These are phyloP conservation scores for Muscina levida DNA, from an alignment of 2,888 invertebrate genomes.

Conservation along the genomic window DNA sequence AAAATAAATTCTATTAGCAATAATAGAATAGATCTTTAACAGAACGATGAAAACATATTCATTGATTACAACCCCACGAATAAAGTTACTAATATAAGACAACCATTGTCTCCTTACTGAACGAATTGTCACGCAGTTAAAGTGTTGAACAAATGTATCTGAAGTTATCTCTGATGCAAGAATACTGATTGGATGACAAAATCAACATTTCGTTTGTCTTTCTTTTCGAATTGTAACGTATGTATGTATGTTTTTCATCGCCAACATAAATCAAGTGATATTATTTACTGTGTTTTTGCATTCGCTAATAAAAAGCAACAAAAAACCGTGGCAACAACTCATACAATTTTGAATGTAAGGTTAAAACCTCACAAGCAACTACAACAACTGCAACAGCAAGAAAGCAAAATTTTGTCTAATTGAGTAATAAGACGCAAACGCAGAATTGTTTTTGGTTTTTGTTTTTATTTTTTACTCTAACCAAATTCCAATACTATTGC, in stretches of 20 bases:
- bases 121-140: background rate
- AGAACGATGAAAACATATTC: no score
- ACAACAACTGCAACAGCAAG: background rate
- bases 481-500: background rate
- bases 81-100: no score
- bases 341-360: slow-evolving; percentile 33
- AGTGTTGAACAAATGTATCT: background rate
- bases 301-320: background rate
- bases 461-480: no score
- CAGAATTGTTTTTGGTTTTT: background rate
- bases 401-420: slow-evolving; percentile 21
- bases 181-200: background rate
- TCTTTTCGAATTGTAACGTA: background rate
- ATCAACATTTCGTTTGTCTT: no score
- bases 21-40: no score
- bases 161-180: slow-evolving; percentile 10
- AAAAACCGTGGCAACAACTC: no score
- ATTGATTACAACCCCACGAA: no score
- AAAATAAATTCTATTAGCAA: no score
- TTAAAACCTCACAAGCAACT: slow-evolving; percentile 29
- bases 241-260: no score
- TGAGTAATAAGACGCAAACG: slow-evolving; percentile 36
- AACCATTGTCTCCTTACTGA: background rate
- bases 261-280: slow-evolving; percentile 19
- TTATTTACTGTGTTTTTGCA: slow-evolving; percentile 8